These are phyloP conservation scores for Cheilosia pagana DNA, from an alignment of 2,888 invertebrate species.

Conservation along the genomic window DNA sequence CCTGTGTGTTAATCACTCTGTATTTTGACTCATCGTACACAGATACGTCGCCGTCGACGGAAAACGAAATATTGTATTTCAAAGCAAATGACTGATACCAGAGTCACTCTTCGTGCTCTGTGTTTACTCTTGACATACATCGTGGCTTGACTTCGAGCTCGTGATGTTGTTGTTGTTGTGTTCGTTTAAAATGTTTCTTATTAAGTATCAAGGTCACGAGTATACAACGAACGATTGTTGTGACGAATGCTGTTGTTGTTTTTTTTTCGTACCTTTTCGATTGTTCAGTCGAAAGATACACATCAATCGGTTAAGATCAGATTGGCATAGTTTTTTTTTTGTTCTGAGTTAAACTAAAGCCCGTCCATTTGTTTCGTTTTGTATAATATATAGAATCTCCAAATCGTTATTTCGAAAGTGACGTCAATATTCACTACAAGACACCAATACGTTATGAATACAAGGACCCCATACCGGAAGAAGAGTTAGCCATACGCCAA, in stretches of 20 bases:
- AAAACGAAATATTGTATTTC: conserved; percentile 32
- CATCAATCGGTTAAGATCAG: conserved; percentile 52
- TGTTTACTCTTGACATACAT: conserved; percentile 34
- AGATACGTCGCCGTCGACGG: conserved; percentile 5
- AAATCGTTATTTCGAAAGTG: conserved; percentile 94
- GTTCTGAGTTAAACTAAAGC: neutral
- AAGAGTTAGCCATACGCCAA: conserved; percentile 93
- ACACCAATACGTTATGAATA: conserved; percentile 94
- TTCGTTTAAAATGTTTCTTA: conserved; percentile 27
- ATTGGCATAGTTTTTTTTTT: conserved; percentile 9
- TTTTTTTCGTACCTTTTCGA: neutral
- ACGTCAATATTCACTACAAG: conserved; percentile 97
- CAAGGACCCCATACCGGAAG: conserved; percentile 93
- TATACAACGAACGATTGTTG: conserved; percentile 29
- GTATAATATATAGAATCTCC: conserved; percentile 91
- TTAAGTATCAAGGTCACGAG: conserved; percentile 61
- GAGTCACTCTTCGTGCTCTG: conserved; percentile 3
- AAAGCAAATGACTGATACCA: conserved; percentile 33
- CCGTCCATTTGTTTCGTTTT: conserved; percentile 5
- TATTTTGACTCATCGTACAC: conserved; percentile 52
- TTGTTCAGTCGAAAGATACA: conserved; percentile 39
- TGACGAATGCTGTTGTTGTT: conserved; percentile 27
- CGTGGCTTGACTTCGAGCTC: neutral
- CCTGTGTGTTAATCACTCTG: conserved; percentile 59
- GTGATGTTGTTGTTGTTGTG: conserved; percentile 12